Evolutionary conservation across 2,888 invertebrate genomes (phyloP).

Genomic region (Catocala fraxini): DNA sequence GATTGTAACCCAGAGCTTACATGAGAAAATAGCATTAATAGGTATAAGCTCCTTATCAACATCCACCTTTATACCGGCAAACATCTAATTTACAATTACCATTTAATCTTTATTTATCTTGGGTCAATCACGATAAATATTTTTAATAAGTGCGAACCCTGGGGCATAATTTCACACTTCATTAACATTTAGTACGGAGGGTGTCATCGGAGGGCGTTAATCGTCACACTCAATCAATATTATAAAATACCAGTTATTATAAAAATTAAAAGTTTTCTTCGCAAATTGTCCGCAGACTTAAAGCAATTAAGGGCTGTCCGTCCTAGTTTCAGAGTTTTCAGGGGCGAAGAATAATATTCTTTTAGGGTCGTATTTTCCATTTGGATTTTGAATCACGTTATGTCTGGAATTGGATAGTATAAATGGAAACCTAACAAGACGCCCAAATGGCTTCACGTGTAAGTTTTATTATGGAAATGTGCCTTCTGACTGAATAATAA

Average conservation of each 20-base stretch:
- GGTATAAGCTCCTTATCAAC: too few relatives aligned
- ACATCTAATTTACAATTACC: background rate
- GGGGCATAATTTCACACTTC: conserved; percentile 49
- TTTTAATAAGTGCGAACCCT: conserved; percentile 24
- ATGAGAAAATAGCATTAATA: too few relatives aligned
- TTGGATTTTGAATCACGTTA: conserved; percentile 14
- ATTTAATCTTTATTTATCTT: background rate
- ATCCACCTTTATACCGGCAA: background rate
- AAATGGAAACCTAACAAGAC: conserved; percentile 41
- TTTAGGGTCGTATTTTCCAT: conserved; percentile 31
- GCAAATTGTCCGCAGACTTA: conserved; percentile 27
- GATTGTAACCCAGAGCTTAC: too few relatives aligned
- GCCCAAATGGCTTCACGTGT: conserved; percentile 32
- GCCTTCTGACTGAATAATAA: background rate
- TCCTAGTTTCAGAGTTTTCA: conserved; percentile 24
- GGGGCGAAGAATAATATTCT: conserved; percentile 29
- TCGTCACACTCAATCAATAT: conserved; percentile 35
- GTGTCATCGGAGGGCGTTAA: conserved; percentile 30
- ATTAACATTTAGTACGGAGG: conserved; percentile 52
- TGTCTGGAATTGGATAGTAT: conserved; percentile 32
- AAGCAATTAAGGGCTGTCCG: conserved; percentile 23
- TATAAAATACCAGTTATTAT: conserved; percentile 12
- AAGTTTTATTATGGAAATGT: conserved; percentile 29
- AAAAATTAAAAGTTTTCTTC: conserved; percentile 12
- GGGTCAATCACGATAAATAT: conserved; percentile 5